Percentiles rank a stretch among this genome's conserved stretches.
Conservation (phyloP, 2,888 invertebrate species). For the Mesorhabditis sp. region DNA sequence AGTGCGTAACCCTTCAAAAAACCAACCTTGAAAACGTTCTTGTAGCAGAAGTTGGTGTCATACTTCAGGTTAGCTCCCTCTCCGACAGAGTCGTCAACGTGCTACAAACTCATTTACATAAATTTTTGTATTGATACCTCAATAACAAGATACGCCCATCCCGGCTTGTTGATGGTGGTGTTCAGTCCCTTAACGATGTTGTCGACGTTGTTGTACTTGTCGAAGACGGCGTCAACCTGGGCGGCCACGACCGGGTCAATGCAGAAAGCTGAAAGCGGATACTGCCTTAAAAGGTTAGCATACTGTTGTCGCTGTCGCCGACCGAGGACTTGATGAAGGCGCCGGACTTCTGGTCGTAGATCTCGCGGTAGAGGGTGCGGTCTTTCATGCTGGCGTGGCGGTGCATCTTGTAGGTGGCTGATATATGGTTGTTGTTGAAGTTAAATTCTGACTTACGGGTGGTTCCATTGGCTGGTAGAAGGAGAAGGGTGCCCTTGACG, state of each 20-base stretch:
- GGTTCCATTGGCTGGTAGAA: slow-evolving; percentile 18
- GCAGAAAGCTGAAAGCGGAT: slow-evolving; percentile 26
- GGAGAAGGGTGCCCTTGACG: slow-evolving; percentile 25
- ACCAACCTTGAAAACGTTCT: slow-evolving; percentile 35
- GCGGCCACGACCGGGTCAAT: slow-evolving; percentile 20
- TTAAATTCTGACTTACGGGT: neutral
- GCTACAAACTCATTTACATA: neutral
- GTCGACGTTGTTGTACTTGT: slow-evolving; percentile 22
- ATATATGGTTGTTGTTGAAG: neutral
- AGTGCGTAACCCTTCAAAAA: no score
- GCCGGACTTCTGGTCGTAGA: neutral
- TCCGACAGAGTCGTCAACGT: slow-evolving; percentile 2
- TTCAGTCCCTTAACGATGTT: slow-evolving; percentile 25
- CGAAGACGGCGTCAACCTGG: slow-evolving; percentile 24
- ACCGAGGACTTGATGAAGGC: neutral
- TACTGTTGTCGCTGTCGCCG: slow-evolving; percentile 2
- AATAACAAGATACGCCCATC: slow-evolving; percentile 34
- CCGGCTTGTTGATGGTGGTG: slow-evolving; percentile 30
- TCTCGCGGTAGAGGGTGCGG: slow-evolving; percentile 8
- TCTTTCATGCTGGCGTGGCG: slow-evolving; percentile 8
- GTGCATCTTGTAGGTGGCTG: slow-evolving; percentile 22
- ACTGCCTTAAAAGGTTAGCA: neutral
- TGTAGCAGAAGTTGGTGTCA: slow-evolving; percentile 30
- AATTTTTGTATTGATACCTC: slow-evolving; percentile 16
- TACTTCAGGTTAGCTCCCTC: slow-evolving; percentile 21